Base-by-base conservation (phyloP, 2,797 vertebrate species). In the Tapirus indicus region DNA sequence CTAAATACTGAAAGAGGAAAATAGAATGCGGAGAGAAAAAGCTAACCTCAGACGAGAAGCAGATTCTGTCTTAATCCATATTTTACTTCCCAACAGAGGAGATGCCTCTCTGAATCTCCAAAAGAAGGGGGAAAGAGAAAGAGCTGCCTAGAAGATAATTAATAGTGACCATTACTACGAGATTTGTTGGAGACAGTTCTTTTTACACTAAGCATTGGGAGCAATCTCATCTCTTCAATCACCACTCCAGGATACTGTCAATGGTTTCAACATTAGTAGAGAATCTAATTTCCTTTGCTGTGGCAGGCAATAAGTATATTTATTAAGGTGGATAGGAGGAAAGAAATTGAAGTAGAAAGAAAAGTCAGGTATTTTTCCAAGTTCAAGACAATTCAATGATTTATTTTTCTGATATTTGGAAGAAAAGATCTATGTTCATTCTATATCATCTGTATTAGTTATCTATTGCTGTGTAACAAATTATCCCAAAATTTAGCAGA, bases 361-460 rank as follows among this genome's bases (percentile, higher is more conserved):
- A 97, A 89, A 94, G 56, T 75, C 20, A 82, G 90, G 23, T 95
- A 49, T 71, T 52, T 92, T n/a, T 97, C 18, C 35, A 95, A 92
- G 77, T 44, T 66, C 71, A 95, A 95, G 89, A 97, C 94, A 97
- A 91, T 89, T 58, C 83, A 94, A 93, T 72, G 93, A 75, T 89
- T 47, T 49, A 41, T 27, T 83, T 52, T 96, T 94, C 83, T 97
- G 96, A 97, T 97, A 91, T 96, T 85, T 86, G 79, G 18, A 58
- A 95, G 58, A 84, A 97, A 96, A 97, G 80, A 90, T 97, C 95
- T 96, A 68, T 96, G 72, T 95, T 93, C 80, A 97, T 95, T 98
- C 95, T 77, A 54, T 84, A 32, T 93, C 91, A 89, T 74, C 44
- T 96, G 12, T 75, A 77, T 78, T 64, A 92, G 84, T 80, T 87